Evolutionary conservation across 2,797 vertebrate genomes (phyloP).

Genomic region (Enteromius paludinosus): DNA sequence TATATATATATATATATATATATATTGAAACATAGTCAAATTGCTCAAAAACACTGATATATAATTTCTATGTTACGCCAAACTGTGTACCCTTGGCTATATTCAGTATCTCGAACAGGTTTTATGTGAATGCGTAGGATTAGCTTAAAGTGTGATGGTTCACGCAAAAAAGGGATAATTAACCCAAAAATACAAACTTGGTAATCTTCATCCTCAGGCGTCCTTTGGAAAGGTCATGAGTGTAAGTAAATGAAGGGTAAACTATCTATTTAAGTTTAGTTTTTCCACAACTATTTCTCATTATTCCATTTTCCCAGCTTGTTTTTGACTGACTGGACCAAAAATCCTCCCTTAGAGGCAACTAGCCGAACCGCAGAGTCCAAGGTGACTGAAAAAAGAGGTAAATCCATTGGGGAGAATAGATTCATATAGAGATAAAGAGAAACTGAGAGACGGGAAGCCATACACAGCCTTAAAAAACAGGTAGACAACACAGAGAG

Average conservation of each 20-base stretch:
- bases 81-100: neutral
- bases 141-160: no score
- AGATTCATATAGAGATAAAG: conserved; percentile 22
- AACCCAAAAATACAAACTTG: neutral
- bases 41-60: neutral
- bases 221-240: neutral
- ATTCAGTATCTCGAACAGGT: neutral
- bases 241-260: neutral
- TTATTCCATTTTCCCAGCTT: conserved; percentile 13
- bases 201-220: neutral
- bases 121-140: neutral
- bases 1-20: no score
- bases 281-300: neutral
- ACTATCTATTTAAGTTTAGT: neutral
- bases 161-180: neutral
- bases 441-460: neutral
- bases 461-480: conserved; percentile 28
- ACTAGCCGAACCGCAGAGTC: neutral
- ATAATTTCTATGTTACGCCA: neutral
- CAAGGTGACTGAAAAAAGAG: conserved; percentile 27
- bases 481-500: conserved; percentile 16
- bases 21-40: neutral
- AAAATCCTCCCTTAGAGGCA: neutral
- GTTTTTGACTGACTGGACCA: neutral
- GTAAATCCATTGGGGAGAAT: neutral